A percentile compares a stretch with the other conserved stretches of the same genome.
phyloP scores from a whole-genome alignment of 1,140 invertebrate genomes.

The Eubasilissa regina region DNA sequence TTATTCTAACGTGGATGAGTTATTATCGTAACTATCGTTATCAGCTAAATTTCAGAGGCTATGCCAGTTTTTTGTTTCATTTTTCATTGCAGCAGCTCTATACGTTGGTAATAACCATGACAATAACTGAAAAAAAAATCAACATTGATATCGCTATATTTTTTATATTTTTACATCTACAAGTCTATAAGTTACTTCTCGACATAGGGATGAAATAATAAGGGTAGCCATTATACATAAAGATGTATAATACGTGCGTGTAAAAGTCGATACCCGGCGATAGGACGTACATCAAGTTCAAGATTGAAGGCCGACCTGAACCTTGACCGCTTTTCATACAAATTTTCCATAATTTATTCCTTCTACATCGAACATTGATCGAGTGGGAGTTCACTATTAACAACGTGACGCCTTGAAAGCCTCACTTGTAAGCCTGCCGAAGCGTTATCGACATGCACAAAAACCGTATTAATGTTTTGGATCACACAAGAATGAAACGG shows the following conservation, averaged over 20 bases:
- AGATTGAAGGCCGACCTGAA: not conserved
- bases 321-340: slow-evolving; percentile 26
- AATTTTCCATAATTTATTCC: slow-evolving; percentile 14
- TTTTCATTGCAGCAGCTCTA: no score
- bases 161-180: not conserved
- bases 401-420: slow-evolving; percentile 18
- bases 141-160: not conserved
- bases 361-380: slow-evolving; percentile 17
- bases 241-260: no score
- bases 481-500: slow-evolving; percentile 3
- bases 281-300: slow-evolving; percentile 23
- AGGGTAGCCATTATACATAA: not conserved
- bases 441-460: not conserved
- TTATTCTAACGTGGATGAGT: no score
- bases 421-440: not conserved
- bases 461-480: not conserved
- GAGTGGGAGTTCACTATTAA: not conserved
- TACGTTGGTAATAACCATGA: not conserved
- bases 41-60: no score
- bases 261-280: not conserved
- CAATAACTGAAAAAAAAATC: no score
- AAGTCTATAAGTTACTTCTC: no score
- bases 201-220: not conserved
- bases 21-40: no score
- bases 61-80: no score